Evolutionary conservation across 2,113 vertebrate species (phyloP).

Genomic region (Perca fluviatilis): DNA sequence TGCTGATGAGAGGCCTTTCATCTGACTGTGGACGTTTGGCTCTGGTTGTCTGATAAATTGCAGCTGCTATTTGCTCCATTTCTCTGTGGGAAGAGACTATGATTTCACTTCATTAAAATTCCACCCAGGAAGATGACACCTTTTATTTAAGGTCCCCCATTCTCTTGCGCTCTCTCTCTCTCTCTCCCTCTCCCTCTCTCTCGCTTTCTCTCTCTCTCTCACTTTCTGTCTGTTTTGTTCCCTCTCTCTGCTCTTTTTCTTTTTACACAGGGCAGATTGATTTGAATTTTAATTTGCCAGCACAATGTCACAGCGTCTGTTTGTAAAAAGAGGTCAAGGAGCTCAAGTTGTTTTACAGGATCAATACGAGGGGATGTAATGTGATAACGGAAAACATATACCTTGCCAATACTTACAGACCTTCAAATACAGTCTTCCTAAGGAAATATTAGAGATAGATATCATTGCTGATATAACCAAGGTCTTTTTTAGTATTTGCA

Average conservation of each 20-base stretch:
- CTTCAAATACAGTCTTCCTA: background rate
- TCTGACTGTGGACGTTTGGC: constrained; percentile 37
- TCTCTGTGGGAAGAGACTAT: constrained; percentile 37
- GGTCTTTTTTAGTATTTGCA: constrained; percentile 31
- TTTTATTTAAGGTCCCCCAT: constrained; percentile 67
- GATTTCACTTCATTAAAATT: constrained; percentile 72
- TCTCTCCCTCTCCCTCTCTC: too few species aligned
- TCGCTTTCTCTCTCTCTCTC: too few species aligned
- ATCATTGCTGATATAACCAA: constrained; percentile 19
- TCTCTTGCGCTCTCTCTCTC: background rate
- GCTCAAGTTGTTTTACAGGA: constrained; percentile 62
- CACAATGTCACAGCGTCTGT: constrained; percentile 67
- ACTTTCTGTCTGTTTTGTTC: constrained; percentile 5
- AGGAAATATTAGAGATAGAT: constrained; percentile 38
- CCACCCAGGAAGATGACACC: constrained; percentile 54
- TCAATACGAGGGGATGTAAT: constrained; percentile 55
- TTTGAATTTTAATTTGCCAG: constrained; percentile 67
- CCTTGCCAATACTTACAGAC: background rate
- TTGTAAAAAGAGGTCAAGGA: constrained; percentile 64
- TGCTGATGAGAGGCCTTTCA: constrained; percentile 26
- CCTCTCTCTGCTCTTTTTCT: constrained; percentile 32
- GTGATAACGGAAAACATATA: constrained; percentile 47
- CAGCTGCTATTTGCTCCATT: constrained; percentile 42
- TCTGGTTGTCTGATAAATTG: constrained; percentile 52
- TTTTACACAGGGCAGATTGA: constrained; percentile 52